phyloP scores from a whole-genome alignment of 2,797 vertebrate species.

The Carcharodon carcharias region DNA sequence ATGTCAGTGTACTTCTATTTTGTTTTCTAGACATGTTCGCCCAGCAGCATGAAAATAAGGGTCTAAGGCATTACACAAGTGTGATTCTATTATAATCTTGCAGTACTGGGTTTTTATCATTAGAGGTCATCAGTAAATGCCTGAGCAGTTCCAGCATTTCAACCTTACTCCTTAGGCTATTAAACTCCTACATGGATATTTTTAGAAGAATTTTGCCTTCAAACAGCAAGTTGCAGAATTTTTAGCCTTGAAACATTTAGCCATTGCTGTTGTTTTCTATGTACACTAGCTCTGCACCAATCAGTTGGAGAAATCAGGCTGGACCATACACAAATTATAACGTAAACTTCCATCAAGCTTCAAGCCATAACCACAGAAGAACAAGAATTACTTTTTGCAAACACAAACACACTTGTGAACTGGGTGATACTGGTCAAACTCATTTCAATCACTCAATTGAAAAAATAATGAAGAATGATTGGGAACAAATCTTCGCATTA shows the following conservation, averaged over 20 bases:
- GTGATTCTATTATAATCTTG: background rate
- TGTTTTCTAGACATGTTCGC: background rate
- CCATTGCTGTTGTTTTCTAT: background rate
- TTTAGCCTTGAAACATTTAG: background rate
- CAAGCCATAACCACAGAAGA: background rate
- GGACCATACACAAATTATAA: background rate
- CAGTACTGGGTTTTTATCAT: background rate
- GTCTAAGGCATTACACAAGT: background rate
- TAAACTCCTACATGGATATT: background rate
- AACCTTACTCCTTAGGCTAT: background rate
- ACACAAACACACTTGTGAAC: background rate
- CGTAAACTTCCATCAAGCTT: background rate
- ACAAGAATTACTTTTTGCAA: background rate
- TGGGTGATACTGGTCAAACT: background rate
- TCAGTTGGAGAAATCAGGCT: background rate
- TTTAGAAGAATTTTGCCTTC: background rate
- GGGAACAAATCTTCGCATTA: background rate
- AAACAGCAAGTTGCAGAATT: background rate
- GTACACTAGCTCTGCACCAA: background rate
- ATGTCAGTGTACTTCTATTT: background rate
- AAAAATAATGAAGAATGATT: background rate
- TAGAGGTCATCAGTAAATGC: conserved; percentile 14
- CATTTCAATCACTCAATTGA: background rate
- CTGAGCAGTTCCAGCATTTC: background rate
- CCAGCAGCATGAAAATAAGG: background rate